Base-by-base conservation (phyloP, 2,113 vertebrate genomes). In the Rhynchopsitta pachyrhyncha region DNA sequence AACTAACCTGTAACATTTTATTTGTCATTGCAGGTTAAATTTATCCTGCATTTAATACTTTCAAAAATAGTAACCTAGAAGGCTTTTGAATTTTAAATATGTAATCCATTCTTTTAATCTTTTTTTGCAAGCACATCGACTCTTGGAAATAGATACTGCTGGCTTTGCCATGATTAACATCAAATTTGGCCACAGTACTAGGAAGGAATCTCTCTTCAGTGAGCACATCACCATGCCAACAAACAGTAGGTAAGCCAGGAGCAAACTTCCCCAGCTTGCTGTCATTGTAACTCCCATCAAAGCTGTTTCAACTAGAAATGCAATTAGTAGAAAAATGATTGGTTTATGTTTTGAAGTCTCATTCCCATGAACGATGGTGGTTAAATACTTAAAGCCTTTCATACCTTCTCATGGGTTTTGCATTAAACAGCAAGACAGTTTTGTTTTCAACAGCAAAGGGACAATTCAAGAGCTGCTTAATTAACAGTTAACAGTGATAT, bases 201-300 rank as follows among this genome's bases (percentile, higher is more conserved):
- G 75, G 57, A 94, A 86, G 71, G 62, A 88, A 88, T 73, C 57
- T 92, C 79, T 86, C 87, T 64, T 89, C 82, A 69, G 29, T 7
- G 41, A 93, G 67, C 70, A 92, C 13, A 93, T 93, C 88, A 73
- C 93, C 90, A 96, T 79, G 88, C 79, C 93, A 95, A 96, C 95
- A 89, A 91, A 77, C 41, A 78, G 49, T 6, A 96, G 77, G 80
- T 91, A 94, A 92, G 52, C 39, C 88, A 93, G 53, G 12, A 93
- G 71, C 57, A 93, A 53, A n/a, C 24, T 88, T 49, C 47, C 52
- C 71, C 44, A 52, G 60, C 44, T 73, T 68, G 60, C 69, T 66
- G 35, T 73, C 44, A 24, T 1, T 31, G 9, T 47, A 82, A 87
- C 27, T 79, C 62, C 22, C 59, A 63, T 81, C 64, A 85, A 90